These are phyloP conservation scores for Aleiodes alternator DNA, from an alignment of 2,888 invertebrate species.

Conservation along the genomic window DNA sequence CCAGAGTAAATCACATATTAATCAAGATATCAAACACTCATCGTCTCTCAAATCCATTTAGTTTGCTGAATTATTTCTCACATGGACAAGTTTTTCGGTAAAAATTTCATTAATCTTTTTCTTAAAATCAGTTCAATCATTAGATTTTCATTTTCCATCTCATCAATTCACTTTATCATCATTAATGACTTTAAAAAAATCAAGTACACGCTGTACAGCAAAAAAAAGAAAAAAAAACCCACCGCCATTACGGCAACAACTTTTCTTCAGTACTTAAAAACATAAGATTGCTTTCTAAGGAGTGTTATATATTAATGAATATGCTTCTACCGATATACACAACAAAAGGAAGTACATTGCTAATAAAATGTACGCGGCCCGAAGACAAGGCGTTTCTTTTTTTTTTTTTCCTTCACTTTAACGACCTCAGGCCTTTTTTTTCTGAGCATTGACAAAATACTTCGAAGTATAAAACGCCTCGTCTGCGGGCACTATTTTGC, in stretches of 20 bases:
- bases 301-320: slow-evolving; percentile 69
- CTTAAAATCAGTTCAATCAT: slow-evolving; percentile 1
- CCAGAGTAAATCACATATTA: slow-evolving; percentile 8
- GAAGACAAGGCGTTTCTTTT: slow-evolving; percentile 67
- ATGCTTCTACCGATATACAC: slow-evolving; percentile 70
- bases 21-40: slow-evolving; percentile 16
- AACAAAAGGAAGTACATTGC: slow-evolving; percentile 59
- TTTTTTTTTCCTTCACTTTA: slow-evolving; percentile 9
- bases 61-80: slow-evolving; percentile 9
- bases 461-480: slow-evolving; percentile 1
- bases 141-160: not conserved
- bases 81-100: slow-evolving; percentile 16
- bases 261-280: slow-evolving; percentile 45
- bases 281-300: slow-evolving; percentile 54
- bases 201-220: slow-evolving; percentile 5
- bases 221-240: slow-evolving; percentile 31
- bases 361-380: slow-evolving; percentile 72
- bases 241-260: slow-evolving; percentile 23
- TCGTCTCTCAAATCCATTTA: slow-evolving; percentile 20
- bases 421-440: slow-evolving; percentile 5
- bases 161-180: slow-evolving; percentile 28
- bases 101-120: slow-evolving; percentile 10
- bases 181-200: slow-evolving; percentile 26
- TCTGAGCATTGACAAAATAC: slow-evolving; percentile 19
- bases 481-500: not conserved